phyloP scores from a whole-genome alignment of 1,140 invertebrate species.

The Dendrolimus kikuchii region DNA sequence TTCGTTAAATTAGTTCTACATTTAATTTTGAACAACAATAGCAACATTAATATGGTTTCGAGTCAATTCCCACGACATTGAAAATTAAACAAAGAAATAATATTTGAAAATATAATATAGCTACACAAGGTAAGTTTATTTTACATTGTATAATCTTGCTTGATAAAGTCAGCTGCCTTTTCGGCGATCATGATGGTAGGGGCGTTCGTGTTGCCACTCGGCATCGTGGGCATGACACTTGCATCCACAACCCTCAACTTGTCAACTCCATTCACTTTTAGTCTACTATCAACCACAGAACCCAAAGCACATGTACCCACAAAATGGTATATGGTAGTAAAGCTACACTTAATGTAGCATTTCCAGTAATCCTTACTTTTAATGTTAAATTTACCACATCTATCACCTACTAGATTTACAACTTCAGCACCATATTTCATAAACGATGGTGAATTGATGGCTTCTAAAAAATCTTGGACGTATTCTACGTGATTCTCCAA shows the following conservation, averaged over 20 bases:
- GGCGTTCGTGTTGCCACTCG: not conserved
- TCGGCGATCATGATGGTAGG: constrained; percentile 1
- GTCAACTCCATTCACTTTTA: not conserved
- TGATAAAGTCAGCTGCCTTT: not conserved
- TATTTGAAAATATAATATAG: no score
- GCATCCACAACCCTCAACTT: constrained; percentile 2
- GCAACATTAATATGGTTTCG: no score
- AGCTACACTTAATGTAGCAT: constrained; percentile 1
- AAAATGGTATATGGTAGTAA: constrained; percentile 1
- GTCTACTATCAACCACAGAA: constrained; percentile 2
- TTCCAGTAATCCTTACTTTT: constrained; percentile 1
- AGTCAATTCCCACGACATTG: no score
- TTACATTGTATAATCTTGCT: no score
- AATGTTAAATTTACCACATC: not conserved
- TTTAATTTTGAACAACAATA: no score
- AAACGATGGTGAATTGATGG: constrained; percentile 3
- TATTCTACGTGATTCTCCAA: constrained; percentile 3
- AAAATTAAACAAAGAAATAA: no score
- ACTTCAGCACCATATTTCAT: not conserved
- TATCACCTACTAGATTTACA: not conserved
- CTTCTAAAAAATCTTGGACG: not conserved
- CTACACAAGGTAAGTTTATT: no score
- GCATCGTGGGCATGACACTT: constrained; percentile 2
- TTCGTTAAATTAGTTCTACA: no score
- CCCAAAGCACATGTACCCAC: constrained; percentile 1